Conservation (phyloP, 2,797 vertebrate species). For the Carcharodon carcharias region DNA sequence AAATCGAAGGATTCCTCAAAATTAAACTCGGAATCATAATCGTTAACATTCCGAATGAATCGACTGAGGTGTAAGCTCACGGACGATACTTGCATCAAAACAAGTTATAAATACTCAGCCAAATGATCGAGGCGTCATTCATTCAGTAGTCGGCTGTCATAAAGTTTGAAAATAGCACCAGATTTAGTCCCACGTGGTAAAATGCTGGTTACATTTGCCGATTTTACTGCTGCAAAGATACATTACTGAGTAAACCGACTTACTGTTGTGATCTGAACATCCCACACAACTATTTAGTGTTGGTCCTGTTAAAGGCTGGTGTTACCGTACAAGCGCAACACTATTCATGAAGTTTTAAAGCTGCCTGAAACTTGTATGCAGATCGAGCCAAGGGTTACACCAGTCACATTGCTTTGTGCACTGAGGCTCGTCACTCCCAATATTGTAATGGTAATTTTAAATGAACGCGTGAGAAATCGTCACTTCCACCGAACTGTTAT, state of each 20-base stretch:
- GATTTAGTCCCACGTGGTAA: neutral
- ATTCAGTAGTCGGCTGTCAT: neutral
- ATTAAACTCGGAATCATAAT: neutral
- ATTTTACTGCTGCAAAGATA: neutral
- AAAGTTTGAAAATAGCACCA: neutral
- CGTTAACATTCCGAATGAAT: neutral
- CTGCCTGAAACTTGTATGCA: neutral
- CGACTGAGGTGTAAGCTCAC: neutral
- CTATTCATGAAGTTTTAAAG: constrained; percentile 8
- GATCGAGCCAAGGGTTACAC: neutral
- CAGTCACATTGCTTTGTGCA: neutral
- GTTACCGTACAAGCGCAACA: neutral
- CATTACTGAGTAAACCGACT: neutral
- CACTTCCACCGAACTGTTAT: neutral
- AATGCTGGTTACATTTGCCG: neutral
- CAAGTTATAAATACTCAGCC: neutral
- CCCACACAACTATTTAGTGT: neutral
- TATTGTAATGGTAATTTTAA: constrained; percentile 21
- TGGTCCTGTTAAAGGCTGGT: neutral
- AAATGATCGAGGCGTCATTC: neutral
- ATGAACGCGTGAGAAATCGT: neutral
- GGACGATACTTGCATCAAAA: neutral
- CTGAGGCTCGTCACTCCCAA: neutral
- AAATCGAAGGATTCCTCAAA: neutral
- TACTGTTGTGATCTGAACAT: constrained; percentile 32